A percentile compares a stretch with the other conserved stretches of the same genome.
Evolutionary conservation across 1,140 invertebrate genomes (phyloP).

Genomic region (Laupala kohalensis): DNA sequence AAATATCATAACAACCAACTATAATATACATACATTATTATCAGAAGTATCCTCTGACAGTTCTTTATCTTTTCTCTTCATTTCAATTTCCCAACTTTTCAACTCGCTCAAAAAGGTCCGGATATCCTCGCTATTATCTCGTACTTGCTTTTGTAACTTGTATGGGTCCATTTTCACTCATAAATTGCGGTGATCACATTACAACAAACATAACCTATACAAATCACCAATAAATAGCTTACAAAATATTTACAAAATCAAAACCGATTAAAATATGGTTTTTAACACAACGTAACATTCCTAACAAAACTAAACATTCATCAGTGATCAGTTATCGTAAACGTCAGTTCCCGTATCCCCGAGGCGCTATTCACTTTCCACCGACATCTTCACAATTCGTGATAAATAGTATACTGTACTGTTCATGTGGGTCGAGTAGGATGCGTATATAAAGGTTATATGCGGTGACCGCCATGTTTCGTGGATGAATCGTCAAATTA

Average conservation of each 20-base stretch:
- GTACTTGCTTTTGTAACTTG: constrained; percentile 51
- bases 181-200: background rate
- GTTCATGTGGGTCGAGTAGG: too few species aligned
- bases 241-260: background rate
- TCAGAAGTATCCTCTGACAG: constrained; percentile 18
- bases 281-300: too few species aligned
- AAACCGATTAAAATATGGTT: too few species aligned
- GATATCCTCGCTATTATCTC: constrained; percentile 58
- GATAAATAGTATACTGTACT: too few species aligned
- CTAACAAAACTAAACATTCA: too few species aligned
- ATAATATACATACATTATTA: constrained; percentile 14
- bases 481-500: background rate
- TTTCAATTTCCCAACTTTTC: constrained; percentile 69
- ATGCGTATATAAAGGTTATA: too few species aligned
- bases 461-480: background rate
- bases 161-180: constrained; percentile 31
- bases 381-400: too few species aligned
- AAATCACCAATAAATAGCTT: background rate
- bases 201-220: background rate
- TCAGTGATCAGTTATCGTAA: too few species aligned
- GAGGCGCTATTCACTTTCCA: too few species aligned
- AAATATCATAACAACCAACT: too few species aligned
- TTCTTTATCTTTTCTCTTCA: constrained; percentile 64
- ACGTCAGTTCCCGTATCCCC: too few species aligned
- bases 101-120: constrained; percentile 60